phyloP scores from a whole-genome alignment of 1,140 invertebrate species.

The Phthorimaea operculella region DNA sequence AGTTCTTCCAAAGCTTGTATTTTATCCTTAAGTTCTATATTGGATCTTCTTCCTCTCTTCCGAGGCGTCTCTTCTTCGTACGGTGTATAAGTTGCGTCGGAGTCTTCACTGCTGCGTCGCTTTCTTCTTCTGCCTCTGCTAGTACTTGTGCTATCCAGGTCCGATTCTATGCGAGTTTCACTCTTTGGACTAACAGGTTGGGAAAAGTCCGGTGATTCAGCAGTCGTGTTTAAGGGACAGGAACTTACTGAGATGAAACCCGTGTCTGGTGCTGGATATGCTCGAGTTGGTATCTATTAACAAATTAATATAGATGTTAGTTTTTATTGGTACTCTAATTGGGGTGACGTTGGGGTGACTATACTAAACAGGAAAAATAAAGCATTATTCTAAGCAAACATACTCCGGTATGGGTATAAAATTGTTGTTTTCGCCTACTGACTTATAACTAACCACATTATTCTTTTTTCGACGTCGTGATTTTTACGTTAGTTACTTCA shows the following conservation, averaged over 20 bases:
- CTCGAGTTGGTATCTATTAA: slow-evolving; percentile 28
- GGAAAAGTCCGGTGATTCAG: slow-evolving; percentile 26
- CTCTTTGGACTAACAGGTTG: slow-evolving; percentile 51
- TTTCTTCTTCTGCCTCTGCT: slow-evolving; percentile 32
- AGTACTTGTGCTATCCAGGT: slow-evolving; percentile 37
- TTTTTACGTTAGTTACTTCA: no score
- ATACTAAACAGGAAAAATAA: no score
- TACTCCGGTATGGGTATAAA: no score
- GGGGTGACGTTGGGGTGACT: no score
- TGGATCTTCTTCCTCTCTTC: slow-evolving; percentile 41
- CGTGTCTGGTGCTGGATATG: slow-evolving; percentile 20
- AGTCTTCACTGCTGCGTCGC: slow-evolving; percentile 51
- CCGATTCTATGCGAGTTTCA: slow-evolving; percentile 48
- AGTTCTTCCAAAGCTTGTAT: slow-evolving; percentile 49
- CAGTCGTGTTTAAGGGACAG: slow-evolving; percentile 6
- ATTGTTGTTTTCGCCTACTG: no score
- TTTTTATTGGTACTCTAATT: no score
- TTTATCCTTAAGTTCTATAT: slow-evolving; percentile 53
- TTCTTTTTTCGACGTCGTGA: no score
- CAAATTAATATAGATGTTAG: slow-evolving; percentile 10
- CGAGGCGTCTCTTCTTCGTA: slow-evolving; percentile 37
- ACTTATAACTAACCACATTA: no score
- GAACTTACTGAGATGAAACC: slow-evolving; percentile 5
- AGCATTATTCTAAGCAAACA: no score
- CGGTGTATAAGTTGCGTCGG: slow-evolving; percentile 53